Base-by-base conservation (phyloP, 2,797 vertebrate species). In the Tadarida brasiliensis region DNA sequence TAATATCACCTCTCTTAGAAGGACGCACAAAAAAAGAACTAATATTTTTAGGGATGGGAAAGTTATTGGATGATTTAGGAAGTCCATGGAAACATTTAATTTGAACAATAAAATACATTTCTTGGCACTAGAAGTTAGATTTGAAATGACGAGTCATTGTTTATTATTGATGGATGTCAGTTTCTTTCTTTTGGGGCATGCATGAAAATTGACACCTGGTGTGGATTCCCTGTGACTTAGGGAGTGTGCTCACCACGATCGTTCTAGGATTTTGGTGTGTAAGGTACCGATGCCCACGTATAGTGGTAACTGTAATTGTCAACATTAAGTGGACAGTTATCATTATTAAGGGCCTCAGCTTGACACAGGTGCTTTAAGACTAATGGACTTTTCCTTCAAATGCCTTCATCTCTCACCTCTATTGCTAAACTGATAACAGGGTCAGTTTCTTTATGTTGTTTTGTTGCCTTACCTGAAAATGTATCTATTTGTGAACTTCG, bases 401-500 rank as follows among this genome's bases (percentile, higher is more conserved):
- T 90, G 47, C 73, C 51, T 57, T 90, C 71, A 10, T 82, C 57
- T 92, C 11, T 90, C 20, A 39, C 11, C 12, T 78, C 33, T 80
- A 30, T 70, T 33, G 65, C 56, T 30, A 89, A 94, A 54, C 49
- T 70, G 65, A 67, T 59, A 76, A 30, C 14, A 17, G 87, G 11
- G 76, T 49, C n/a, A 85, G 16, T 67, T 94, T 77, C 78, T 91
- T 76, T 90, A 20, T 30, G 54, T 35, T 26, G 16, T 93, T 87
- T 81, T 81, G 10, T 83, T 74, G 17, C 39, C 10, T 71, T 51
- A 24, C 9, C 26, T 70, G 65, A 89, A 67, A 74, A 76, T 54
- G 68, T 11, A 49, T 80, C 7, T 68, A 9, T 71, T 51, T 76
- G 26, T 74, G 67, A 87, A 26, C 51, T 77, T 63, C 57, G 30